These are phyloP conservation scores for Spodoptera picta DNA, from an alignment of 2,888 invertebrate species.

Conservation along the genomic window DNA sequence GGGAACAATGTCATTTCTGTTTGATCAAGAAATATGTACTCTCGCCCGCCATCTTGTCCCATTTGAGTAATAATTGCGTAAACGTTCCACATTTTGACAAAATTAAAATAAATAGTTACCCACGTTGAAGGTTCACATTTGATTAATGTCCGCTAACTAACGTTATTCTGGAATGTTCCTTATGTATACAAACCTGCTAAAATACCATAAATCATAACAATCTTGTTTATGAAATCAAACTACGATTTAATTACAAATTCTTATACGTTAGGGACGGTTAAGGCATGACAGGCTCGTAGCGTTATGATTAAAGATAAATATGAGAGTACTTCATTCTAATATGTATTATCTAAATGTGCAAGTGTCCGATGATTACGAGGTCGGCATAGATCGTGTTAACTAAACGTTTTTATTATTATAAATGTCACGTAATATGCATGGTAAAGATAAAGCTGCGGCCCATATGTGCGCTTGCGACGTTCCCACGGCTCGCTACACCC, in stretches of 20 bases:
- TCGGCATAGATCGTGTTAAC: constrained; percentile 76
- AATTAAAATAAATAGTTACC: constrained; percentile 8
- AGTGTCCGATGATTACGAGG: constrained; percentile 70
- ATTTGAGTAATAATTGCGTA: constrained; percentile 25
- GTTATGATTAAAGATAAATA: constrained; percentile 11
- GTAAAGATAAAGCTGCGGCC: constrained; percentile 84
- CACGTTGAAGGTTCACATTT: constrained; percentile 5
- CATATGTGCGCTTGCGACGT: constrained; percentile 82
- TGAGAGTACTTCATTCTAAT: constrained; percentile 24
- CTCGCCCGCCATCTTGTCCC: constrained; percentile 5
- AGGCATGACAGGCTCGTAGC: constrained; percentile 6
- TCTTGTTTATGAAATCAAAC: constrained; percentile 30
- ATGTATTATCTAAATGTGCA: constrained; percentile 74
- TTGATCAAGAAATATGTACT: constrained; percentile 42
- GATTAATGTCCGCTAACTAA: constrained; percentile 8
- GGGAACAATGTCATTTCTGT: constrained; percentile 53
- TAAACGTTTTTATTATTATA: constrained; percentile 82
- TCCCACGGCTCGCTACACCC: constrained; percentile 75
- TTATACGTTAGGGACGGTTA: constrained; percentile 19
- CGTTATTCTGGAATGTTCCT: constrained; percentile 31
- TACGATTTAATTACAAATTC: constrained; percentile 31
- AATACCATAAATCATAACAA: constrained; percentile 37
- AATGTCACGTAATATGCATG: constrained; percentile 77
- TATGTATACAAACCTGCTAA: constrained; percentile 33
- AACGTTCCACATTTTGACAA: constrained; percentile 15